These are phyloP conservation scores for Catharus ustulatus DNA, from an alignment of 2,797 vertebrate genomes.

Conservation along the genomic window DNA sequence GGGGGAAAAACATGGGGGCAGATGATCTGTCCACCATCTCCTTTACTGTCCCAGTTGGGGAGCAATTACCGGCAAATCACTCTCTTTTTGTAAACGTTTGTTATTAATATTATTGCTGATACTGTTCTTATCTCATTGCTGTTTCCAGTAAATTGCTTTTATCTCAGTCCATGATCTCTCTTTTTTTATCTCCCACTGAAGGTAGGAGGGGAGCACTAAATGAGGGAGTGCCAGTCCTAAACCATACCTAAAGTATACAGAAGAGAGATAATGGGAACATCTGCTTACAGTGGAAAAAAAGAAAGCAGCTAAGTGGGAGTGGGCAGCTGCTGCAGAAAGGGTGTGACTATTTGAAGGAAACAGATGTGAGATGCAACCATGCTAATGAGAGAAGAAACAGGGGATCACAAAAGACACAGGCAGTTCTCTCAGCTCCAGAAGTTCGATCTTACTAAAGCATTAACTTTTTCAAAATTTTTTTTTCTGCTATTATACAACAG, in stretches of 20 bases:
- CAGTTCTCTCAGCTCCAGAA: background rate
- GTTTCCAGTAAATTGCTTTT: background rate
- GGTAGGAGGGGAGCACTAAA: background rate
- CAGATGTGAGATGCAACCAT: background rate
- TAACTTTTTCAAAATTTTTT: background rate
- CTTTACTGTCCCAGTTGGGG: background rate
- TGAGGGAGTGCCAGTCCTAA: rapidly evolving
- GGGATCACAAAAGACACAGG: background rate
- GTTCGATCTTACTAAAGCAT: background rate
- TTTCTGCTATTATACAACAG: background rate
- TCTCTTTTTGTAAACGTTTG: background rate
- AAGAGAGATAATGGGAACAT: background rate
- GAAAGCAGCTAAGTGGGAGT: background rate
- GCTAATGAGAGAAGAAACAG: background rate
- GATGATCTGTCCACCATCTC: background rate
- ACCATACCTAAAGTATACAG: background rate
- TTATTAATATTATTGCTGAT: background rate
- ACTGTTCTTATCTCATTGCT: background rate
- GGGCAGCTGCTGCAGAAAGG: background rate
- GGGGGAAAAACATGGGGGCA: background rate
- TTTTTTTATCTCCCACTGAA: background rate
- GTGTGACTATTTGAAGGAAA: background rate
- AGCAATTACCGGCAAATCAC: background rate
- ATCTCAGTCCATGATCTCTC: background rate
- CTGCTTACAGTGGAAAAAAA: background rate